These are phyloP conservation scores for Papilio polytes DNA, from an alignment of 1,140 invertebrate species.

Conservation along the genomic window DNA sequence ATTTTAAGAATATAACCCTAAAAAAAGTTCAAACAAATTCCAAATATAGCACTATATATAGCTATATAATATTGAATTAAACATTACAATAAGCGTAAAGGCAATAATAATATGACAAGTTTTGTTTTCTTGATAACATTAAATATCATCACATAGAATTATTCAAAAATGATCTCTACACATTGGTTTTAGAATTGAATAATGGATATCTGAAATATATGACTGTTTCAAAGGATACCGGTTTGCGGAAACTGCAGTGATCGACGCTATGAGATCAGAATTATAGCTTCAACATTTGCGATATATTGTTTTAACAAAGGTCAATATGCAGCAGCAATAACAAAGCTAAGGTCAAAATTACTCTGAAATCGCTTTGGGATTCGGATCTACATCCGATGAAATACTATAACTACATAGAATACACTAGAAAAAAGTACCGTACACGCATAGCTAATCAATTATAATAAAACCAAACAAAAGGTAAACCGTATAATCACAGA, in stretches of 20 bases:
- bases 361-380: not conserved
- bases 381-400: too few relatives aligned
- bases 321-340: not conserved
- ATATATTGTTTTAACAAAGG: not conserved
- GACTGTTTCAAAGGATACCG: constrained; percentile 40
- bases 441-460: constrained; percentile 21
- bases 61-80: too few relatives aligned
- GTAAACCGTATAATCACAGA: constrained; percentile 20
- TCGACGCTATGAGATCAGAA: constrained; percentile 9
- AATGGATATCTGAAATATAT: constrained; percentile 13
- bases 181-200: not conserved
- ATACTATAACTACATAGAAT: too few relatives aligned
- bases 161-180: not conserved
- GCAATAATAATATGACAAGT: not conserved
- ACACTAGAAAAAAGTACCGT: not conserved
- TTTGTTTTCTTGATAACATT: not conserved
- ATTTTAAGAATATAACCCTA: not conserved
- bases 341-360: too few relatives aligned
- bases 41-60: too few relatives aligned
- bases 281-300: not conserved
- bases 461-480: constrained; percentile 23
- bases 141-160: not conserved
- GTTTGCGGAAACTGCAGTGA: constrained; percentile 41
- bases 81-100: not conserved
- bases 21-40: not conserved